Percentiles rank a stretch among this genome's conserved stretches.
These are phyloP conservation scores for Physocephala rufipes DNA, from an alignment of 2,888 invertebrate genomes.

Conservation along the genomic window DNA sequence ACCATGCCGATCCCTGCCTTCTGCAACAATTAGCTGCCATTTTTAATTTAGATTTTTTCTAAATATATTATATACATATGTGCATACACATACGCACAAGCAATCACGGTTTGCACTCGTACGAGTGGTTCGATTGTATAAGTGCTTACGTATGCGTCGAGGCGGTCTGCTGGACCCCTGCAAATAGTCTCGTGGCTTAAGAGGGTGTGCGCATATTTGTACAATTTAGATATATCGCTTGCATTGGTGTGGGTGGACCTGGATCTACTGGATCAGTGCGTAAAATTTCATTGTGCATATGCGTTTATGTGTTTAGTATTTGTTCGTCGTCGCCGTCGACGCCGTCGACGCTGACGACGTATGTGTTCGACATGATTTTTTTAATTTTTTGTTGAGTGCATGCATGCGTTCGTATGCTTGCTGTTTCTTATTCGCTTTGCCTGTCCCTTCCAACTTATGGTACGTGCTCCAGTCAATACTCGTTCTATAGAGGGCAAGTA, in stretches of 20 bases:
- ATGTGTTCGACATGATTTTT: slow-evolving; percentile 9
- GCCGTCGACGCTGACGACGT: slow-evolving; percentile 22
- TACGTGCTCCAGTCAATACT: too few relatives aligned
- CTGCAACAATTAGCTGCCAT: slow-evolving; percentile 32
- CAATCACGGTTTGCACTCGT: too few relatives aligned
- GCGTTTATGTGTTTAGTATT: neutral
- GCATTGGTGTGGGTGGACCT: neutral
- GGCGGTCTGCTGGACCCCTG: neutral
- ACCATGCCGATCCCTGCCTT: slow-evolving; percentile 11
- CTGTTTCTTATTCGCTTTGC: too few relatives aligned
- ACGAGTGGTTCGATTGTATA: too few relatives aligned
- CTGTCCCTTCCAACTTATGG: too few relatives aligned
- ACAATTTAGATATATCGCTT: neutral
- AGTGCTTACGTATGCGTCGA: too few relatives aligned
- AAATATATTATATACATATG: slow-evolving; percentile 9
- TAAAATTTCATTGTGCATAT: neutral
- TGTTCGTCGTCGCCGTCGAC: neutral
- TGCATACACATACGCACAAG: neutral
- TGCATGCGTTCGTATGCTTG: neutral
- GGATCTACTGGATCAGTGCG: neutral
- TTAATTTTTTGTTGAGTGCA: neutral
- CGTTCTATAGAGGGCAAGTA: too few relatives aligned
- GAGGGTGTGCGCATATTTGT: neutral
- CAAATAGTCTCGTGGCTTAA: too few relatives aligned
- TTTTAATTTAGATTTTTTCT: slow-evolving; percentile 30